Evolutionary conservation across 2,797 vertebrate genomes (phyloP).

Genomic region (Pseudochirops corinnae): DNA sequence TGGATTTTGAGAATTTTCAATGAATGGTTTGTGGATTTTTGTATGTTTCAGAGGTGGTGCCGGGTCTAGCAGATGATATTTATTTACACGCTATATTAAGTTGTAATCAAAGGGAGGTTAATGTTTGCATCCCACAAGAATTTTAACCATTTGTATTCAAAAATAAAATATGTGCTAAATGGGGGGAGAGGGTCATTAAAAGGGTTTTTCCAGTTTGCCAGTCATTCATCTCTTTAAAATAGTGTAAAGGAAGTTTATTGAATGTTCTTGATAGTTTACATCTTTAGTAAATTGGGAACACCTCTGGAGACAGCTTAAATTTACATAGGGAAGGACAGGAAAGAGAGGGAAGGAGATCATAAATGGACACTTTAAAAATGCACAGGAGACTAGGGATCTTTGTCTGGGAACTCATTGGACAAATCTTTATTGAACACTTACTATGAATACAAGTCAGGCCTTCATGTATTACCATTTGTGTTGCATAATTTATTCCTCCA

Average conservation of each 20-base stretch:
- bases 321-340: conserved; percentile 19
- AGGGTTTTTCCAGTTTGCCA: conserved; percentile 52
- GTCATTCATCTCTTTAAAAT: conserved; percentile 42
- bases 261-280: background rate
- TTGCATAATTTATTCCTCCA: conserved; percentile 1
- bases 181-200: background rate
- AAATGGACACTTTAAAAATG: conserved; percentile 27
- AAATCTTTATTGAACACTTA: background rate
- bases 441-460: conserved; percentile 10
- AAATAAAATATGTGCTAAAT: background rate
- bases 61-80: background rate
- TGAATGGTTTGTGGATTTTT: background rate
- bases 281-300: background rate
- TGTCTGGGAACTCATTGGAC: conserved; percentile 31
- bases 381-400: conserved; percentile 36
- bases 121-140: background rate
- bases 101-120: background rate
- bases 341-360: background rate
- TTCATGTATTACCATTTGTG: background rate
- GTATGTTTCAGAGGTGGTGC: background rate
- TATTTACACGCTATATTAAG: background rate
- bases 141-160: background rate
- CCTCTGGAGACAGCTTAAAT: background rate
- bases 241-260: conserved; percentile 49
- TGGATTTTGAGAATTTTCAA: background rate